Evolutionary conservation across 2,888 invertebrate species (phyloP).

Genomic region (Microdon myrmicae): DNA sequence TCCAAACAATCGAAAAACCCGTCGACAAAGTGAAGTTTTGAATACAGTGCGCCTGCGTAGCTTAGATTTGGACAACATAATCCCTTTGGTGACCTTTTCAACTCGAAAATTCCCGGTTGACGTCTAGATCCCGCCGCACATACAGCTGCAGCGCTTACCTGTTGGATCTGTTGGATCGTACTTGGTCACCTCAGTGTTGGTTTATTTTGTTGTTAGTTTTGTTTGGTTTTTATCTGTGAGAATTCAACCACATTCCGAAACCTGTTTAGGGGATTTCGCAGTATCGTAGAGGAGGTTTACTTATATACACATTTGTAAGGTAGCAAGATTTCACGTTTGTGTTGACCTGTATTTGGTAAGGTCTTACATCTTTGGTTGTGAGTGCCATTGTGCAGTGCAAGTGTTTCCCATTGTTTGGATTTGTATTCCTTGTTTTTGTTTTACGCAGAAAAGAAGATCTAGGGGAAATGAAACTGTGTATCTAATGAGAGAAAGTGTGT

Average conservation of each 20-base stretch:
- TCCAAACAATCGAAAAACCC: not conserved
- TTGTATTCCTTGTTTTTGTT: conserved; percentile 22
- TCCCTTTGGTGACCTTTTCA: too few species aligned
- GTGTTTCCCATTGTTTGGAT: conserved; percentile 26
- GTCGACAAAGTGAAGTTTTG: not conserved
- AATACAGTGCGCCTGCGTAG: too few species aligned
- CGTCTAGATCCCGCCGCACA: not conserved
- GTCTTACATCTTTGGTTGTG: conserved; percentile 17
- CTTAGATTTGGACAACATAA: too few species aligned
- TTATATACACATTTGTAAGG: too few species aligned
- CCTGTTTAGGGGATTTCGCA: conserved; percentile 42
- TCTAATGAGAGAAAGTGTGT: conserved; percentile 29
- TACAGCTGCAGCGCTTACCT: too few species aligned
- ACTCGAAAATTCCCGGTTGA: conserved; percentile 4
- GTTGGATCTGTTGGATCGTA: too few species aligned
- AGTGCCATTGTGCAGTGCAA: not conserved
- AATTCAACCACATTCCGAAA: conserved; percentile 15
- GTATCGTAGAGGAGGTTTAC: too few species aligned
- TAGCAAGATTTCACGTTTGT: conserved; percentile 46
- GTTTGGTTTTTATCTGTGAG: conserved; percentile 36
- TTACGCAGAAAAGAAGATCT: too few species aligned
- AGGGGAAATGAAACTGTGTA: not conserved
- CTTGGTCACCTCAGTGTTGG: too few species aligned
- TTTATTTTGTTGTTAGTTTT: conserved; percentile 12
- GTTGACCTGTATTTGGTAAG: conserved; percentile 44